A percentile compares a stretch with the other conserved stretches of the same genome.
Evolutionary conservation across 1,140 invertebrate genomes (phyloP).

Genomic region (Telenomus remus): DNA sequence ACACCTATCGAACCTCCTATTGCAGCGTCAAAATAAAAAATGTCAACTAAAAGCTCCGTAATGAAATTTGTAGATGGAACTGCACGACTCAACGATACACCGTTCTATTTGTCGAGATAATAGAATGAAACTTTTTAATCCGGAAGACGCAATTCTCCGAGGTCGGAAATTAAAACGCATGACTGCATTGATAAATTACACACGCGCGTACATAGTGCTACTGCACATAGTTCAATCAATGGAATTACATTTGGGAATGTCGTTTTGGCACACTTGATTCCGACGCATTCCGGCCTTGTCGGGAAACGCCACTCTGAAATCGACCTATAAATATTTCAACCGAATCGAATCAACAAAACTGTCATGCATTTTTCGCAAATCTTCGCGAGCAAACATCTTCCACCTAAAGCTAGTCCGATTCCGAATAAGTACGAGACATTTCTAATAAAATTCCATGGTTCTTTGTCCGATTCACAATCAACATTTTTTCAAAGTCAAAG

Average conservation of each 20-base stretch:
- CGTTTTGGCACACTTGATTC: slow-evolving; percentile 1
- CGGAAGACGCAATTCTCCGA: slow-evolving; percentile 17
- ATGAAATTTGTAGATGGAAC: slow-evolving; percentile 4
- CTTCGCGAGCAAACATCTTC: too few relatives aligned
- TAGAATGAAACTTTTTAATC: slow-evolving; percentile 23
- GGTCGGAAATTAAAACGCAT: slow-evolving; percentile 32
- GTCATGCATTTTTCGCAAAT: too few relatives aligned
- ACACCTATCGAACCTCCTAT: too few relatives aligned
- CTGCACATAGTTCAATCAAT: slow-evolving; percentile 31
- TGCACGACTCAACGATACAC: background rate
- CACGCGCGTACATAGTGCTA: slow-evolving; percentile 14
- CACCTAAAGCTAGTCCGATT: background rate
- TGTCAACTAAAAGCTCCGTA: slow-evolving; percentile 7
- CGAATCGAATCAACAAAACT: too few relatives aligned
- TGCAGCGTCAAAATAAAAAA: background rate
- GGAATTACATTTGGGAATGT: slow-evolving; percentile 35
- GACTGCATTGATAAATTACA: slow-evolving; percentile 44
- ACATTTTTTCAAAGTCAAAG: background rate
- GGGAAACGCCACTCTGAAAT: too few relatives aligned
- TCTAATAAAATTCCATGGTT: too few relatives aligned
- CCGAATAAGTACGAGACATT: too few relatives aligned
- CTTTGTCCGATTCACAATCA: background rate
- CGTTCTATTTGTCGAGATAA: slow-evolving; percentile 39
- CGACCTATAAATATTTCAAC: too few relatives aligned
- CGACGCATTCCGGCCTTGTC: background rate